Percentiles rank a stretch among this genome's conserved stretches.
phyloP scores from a whole-genome alignment of 1,140 invertebrate species.

The Lycorma delicatula region DNA sequence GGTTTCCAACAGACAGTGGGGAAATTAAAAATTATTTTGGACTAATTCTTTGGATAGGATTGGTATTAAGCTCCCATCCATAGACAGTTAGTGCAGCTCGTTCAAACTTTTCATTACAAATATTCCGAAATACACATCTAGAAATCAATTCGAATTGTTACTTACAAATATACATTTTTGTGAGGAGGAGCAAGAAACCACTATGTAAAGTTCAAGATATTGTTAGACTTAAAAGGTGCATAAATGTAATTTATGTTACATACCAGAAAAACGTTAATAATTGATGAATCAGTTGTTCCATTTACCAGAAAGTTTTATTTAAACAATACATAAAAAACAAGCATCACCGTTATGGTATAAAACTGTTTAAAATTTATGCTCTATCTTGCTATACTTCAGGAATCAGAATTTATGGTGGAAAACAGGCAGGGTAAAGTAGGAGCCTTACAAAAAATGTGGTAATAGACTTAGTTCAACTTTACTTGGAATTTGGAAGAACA shows the following conservation, averaged over 20 bases:
- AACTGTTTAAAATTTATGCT: constrained; percentile 31
- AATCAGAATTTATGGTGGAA: constrained; percentile 26
- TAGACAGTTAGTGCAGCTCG: neutral
- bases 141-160: neutral
- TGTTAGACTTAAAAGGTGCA: neutral
- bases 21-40: neutral
- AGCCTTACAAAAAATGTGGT: neutral
- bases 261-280: constrained; percentile 26
- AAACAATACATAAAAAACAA: constrained; percentile 34
- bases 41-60: neutral
- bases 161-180: neutral
- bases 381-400: constrained; percentile 24
- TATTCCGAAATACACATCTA: neutral
- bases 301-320: constrained; percentile 33
- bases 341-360: constrained; percentile 32
- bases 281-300: constrained; percentile 36
- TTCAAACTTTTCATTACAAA: neutral
- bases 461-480: neutral
- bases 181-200: neutral
- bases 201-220: neutral
- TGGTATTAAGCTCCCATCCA: neutral
- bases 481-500: neutral
- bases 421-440: neutral
- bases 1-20: neutral
- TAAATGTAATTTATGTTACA: constrained; percentile 15